Evolutionary conservation across 1,140 invertebrate genomes (phyloP).

Genomic region (Sinonovacula constricta): DNA sequence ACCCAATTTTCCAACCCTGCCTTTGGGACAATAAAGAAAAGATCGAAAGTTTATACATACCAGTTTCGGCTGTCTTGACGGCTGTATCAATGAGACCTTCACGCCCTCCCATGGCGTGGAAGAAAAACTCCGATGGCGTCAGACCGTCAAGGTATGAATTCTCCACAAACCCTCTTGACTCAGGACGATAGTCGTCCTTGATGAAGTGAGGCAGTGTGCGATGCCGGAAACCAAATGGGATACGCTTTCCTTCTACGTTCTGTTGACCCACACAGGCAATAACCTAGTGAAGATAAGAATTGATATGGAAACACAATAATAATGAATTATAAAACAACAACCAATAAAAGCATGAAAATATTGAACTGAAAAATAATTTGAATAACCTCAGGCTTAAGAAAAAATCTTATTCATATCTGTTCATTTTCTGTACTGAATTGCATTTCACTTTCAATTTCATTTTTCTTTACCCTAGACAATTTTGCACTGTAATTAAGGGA

Average conservation of each 20-base stretch:
- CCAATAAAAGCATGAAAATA: too few relatives aligned
- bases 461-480: too few relatives aligned
- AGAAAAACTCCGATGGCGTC: slow-evolving; percentile 99
- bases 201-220: slow-evolving; percentile 99
- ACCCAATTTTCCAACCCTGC: too few relatives aligned
- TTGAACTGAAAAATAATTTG: too few relatives aligned
- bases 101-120: slow-evolving; percentile 99
- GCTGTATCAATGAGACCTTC: slow-evolving; percentile 99
- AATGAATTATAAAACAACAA: too few relatives aligned
- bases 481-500: too few relatives aligned
- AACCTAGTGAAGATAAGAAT: slow-evolving; percentile 82
- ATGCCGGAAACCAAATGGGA: slow-evolving; percentile 99
- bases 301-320: background rate
- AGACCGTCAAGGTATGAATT: slow-evolving; percentile 99
- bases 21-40: too few relatives aligned
- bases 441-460: too few relatives aligned
- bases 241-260: slow-evolving; percentile 99
- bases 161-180: slow-evolving; percentile 98
- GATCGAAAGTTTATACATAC: too few relatives aligned
- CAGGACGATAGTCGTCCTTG: slow-evolving; percentile 99
- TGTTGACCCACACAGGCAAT: slow-evolving; percentile 99
- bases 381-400: too few relatives aligned
- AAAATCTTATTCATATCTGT: too few relatives aligned
- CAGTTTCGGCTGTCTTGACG: slow-evolving; percentile 99
- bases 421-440: too few relatives aligned